Evolutionary conservation across 2,113 vertebrate species (phyloP), one percentile per base, ranked within the genome.

Genomic region (Psephotus haematonotus): DNA sequence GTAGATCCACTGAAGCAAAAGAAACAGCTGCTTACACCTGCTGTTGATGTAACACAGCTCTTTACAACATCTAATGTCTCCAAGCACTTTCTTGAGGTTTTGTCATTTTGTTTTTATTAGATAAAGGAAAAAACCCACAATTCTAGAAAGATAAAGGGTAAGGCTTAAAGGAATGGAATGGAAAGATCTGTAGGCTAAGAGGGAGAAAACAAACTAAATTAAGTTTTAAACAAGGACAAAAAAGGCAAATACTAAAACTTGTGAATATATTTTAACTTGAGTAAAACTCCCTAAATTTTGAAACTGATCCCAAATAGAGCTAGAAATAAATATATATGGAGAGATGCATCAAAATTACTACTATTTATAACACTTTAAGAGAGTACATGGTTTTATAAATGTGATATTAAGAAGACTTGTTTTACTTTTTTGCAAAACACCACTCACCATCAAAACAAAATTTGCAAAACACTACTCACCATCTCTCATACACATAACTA

Each of bases 121-220:
- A 6, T 39, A 39, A 39, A 39, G 39, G 5, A 4, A 14, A 49
- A 0, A 57, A 22, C 4, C 0, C 33, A 22, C 55, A 57, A 4
- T 4, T 65, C 17, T 37, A 53, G 25, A 78, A 84, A 83, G 31
- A 67, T 37, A 70, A 67, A 53, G 12, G 9, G 9, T 86, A 77
- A 72, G 52, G 11, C 23, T 79, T 75, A 35, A 90, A 79, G 52
- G 19, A 88, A 82, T 50, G 19, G 33, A 68, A 88, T 62, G 9
- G 9, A 65, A 82, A 81, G 14, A 35, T 65, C 20, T 31, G 3
- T 29, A 29, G 22, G 4, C 4, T 62, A 86, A 62, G 13, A 41
- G 9, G 17, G 37, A 68, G 71, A 25, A 52, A 76, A 29, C 4
- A 47, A n/a, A 79, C 4, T 1, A 37, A 35, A 76, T 28, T 22